phyloP scores from a whole-genome alignment of 2,797 vertebrate genomes.

The Tarsius wallacei region DNA sequence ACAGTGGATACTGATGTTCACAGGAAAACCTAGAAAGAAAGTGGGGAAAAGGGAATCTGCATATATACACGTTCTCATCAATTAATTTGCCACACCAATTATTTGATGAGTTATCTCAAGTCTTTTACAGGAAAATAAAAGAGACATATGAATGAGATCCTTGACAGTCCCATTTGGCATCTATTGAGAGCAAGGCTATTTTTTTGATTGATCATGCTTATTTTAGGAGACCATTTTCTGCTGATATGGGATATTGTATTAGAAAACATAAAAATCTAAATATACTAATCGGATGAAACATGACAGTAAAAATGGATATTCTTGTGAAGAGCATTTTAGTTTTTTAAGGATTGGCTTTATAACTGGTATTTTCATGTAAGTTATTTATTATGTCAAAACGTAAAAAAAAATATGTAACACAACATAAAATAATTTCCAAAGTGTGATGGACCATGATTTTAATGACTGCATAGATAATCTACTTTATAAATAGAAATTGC shows the following conservation, averaged over 20 bases:
- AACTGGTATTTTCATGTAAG: neutral
- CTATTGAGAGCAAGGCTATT: neutral
- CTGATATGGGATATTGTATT: neutral
- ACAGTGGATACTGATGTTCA: neutral
- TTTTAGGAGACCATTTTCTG: neutral
- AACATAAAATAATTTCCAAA: neutral
- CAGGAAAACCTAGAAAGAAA: neutral
- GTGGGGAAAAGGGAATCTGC: neutral
- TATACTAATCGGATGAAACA: neutral
- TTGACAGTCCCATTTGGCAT: neutral
- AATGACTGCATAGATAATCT: neutral
- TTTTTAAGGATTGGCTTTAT: constrained; percentile 16
- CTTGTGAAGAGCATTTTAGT: neutral
- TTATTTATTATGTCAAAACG: neutral
- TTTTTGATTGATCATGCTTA: neutral
- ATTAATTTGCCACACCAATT: neutral
- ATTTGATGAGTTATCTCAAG: neutral
- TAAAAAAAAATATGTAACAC: neutral
- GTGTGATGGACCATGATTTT: neutral
- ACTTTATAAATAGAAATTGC: neutral
- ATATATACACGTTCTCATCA: neutral
- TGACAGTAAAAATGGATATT: neutral
- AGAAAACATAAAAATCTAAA: neutral
- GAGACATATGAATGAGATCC: neutral
- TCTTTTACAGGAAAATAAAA: neutral